Percentiles rank a stretch among this genome's conserved stretches.
Evolutionary conservation across 2,113 vertebrate genomes (phyloP).

Genomic region (Cyphomyrus plagiostoma): DNA sequence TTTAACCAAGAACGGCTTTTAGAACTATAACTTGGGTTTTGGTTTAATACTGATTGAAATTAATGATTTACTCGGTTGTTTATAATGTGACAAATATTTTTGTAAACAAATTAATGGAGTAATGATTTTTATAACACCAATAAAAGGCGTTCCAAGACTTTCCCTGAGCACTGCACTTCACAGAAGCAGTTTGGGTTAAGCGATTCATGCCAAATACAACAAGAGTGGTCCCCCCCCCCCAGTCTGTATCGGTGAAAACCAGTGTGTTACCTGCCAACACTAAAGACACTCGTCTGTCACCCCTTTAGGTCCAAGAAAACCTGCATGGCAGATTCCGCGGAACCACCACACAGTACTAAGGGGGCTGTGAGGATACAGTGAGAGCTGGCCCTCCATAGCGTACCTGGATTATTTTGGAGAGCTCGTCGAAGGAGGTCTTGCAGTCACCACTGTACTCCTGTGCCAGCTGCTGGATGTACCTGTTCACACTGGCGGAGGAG

Average conservation of each 20-base stretch:
- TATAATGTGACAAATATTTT: background rate
- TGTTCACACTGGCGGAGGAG: conserved; percentile 88
- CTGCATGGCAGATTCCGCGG: background rate
- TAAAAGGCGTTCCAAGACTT: background rate
- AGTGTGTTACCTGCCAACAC: background rate
- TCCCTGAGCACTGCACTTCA: background rate
- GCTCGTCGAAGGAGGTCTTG: conserved; percentile 94
- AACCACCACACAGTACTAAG: background rate
- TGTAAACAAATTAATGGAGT: background rate
- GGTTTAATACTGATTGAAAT: background rate
- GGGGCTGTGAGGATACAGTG: background rate
- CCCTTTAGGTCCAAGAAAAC: background rate
- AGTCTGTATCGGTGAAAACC: background rate
- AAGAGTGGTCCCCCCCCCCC: background rate
- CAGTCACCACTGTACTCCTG: conserved; percentile 98
- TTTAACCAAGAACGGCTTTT: background rate
- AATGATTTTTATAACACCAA: background rate
- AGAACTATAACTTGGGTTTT: background rate
- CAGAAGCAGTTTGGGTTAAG: background rate
- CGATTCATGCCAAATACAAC: background rate
- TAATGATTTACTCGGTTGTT: background rate
- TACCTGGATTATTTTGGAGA: conserved; percentile 99
- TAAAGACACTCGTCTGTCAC: background rate
- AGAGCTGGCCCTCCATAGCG: background rate
- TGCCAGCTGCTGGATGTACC: conserved; percentile 95